Base-by-base conservation (phyloP, 2,113 vertebrate genomes). In the Psittacus erithacus region DNA sequence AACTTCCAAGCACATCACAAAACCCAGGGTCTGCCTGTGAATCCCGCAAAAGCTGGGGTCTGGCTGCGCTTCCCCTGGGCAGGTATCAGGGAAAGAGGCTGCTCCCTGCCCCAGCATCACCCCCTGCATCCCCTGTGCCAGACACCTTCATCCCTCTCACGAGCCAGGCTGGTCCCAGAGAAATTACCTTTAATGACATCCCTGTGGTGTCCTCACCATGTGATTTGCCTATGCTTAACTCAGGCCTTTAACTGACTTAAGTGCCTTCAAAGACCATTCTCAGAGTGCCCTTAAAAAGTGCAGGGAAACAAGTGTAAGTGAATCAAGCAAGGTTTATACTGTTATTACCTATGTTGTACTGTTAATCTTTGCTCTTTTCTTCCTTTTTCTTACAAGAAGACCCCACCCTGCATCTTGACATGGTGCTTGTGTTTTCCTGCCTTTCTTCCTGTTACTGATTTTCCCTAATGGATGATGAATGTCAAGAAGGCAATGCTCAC, bases 161-260 rank as follows among this genome's bases (percentile, higher is more conserved):
- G 18, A 85, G 13, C 15, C 35, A 60, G 25, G 8, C 17, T 78
- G 24, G 4, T 78, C n/a, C 55, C 2, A 1, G 43, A 52, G 16
- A 60, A 79, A 52, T 22, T n/a, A 33, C 7, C 23, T 75, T 75
- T 71, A 67, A 14, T 76, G 47, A 33, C 8, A 41, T 17, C 27
- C 17, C 24, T 43, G 9, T 19, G 11, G n/a, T 10, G 12, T 60
- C 23, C 25, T 74, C 60, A 14, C 0, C 0, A 6, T 35, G 16
- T 35, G 23, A 35, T 11, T 13, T 60, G 17, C 63, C 77, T 52
- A 5, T 69, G 33, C 49, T 44, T 28, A 47, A 44, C 19, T 68
- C 9, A 5, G 14, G 10, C 18, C 35, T 83, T 70, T 59, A 41
- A 20, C 4, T 63, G 38, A 47, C 31, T 49, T 29, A 31, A 23